phyloP scores from a whole-genome alignment of 2,797 vertebrate species.

The Hemitrygon akajei region DNA sequence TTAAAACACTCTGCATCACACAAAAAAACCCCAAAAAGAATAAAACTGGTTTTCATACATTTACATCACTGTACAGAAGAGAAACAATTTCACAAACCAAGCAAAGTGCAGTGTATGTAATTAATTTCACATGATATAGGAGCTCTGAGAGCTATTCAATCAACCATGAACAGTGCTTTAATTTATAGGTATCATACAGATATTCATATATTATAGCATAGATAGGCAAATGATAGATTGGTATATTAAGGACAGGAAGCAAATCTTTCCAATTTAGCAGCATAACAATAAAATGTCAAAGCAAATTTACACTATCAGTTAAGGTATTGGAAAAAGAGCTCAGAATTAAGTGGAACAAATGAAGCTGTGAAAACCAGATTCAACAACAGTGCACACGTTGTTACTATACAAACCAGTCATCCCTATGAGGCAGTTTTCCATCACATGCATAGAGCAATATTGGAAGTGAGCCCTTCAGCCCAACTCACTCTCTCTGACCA shows the following conservation, averaged over 20 bases:
- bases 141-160: not conserved
- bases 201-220: not conserved
- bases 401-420: not conserved
- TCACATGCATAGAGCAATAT: too few species aligned
- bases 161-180: not conserved
- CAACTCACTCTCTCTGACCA: too few species aligned
- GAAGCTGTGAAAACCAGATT: too few species aligned
- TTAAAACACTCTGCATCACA: not conserved
- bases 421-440: not conserved
- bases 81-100: not conserved
- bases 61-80: not conserved
- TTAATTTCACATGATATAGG: not conserved
- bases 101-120: not conserved
- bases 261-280: slow-evolving; percentile 7
- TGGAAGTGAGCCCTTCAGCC: too few species aligned
- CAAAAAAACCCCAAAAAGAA: not conserved
- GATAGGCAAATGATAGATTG: not conserved
- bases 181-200: not conserved
- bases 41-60: not conserved
- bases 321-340: not conserved
- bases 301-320: not conserved
- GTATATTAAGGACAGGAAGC: not conserved
- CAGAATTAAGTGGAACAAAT: not conserved
- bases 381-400: not conserved
- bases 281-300: not conserved